Evolutionary conservation across 1,140 invertebrate species (phyloP).

Genomic region (Antheraea pernyi): DNA sequence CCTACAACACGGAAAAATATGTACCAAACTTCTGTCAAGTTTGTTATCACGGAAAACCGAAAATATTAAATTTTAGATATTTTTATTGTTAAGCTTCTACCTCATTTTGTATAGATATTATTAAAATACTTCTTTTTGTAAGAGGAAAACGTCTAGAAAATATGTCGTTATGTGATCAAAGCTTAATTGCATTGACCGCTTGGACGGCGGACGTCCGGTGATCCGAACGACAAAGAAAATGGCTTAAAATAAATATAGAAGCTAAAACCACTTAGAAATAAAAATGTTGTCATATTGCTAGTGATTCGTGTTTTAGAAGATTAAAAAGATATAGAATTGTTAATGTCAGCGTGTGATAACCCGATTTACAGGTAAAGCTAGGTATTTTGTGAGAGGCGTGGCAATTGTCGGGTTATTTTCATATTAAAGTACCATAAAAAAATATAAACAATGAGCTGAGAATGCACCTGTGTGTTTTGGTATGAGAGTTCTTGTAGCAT

Average conservation of each 20-base stretch:
- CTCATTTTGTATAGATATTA: background rate
- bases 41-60: too few species aligned
- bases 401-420: too few species aligned
- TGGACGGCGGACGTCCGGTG: constrained; percentile 50
- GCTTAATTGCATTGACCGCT: constrained; percentile 64
- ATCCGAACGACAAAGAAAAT: constrained; percentile 51
- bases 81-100: background rate
- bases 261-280: constrained; percentile 6
- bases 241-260: constrained; percentile 55
- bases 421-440: too few species aligned
- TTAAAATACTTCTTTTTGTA: constrained; percentile 9
- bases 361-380: background rate
- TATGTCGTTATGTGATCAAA: constrained; percentile 62
- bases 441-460: too few species aligned
- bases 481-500: too few species aligned
- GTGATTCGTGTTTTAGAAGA: background rate
- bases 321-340: background rate
- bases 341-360: background rate
- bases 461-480: too few species aligned
- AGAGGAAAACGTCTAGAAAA: constrained; percentile 32
- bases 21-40: too few species aligned
- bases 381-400: background rate
- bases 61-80: too few species aligned
- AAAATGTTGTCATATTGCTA: background rate
- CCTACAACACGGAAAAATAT: too few species aligned